Conservation (phyloP, 1,140 invertebrate genomes). For the Diachasmimorpha longicaudata region DNA sequence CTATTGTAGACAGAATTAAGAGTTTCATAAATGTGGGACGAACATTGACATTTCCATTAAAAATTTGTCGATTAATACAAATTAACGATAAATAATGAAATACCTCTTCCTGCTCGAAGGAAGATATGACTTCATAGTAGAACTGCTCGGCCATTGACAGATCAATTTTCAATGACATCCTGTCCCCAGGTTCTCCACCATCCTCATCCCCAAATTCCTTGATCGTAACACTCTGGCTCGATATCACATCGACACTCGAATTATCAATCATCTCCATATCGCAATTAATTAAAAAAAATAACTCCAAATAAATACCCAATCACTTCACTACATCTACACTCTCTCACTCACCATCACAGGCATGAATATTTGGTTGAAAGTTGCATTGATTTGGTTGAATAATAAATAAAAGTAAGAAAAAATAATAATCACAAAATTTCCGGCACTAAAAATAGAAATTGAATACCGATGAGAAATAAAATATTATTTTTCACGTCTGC, state of each 20-base stretch:
- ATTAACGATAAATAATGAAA: slow-evolving; percentile 8
- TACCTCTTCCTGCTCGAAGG: slow-evolving; percentile 57
- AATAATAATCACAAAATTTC: background rate
- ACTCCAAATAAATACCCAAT: background rate
- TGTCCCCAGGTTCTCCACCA: slow-evolving; percentile 38
- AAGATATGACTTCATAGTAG: slow-evolving; percentile 61
- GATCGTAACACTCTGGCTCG: slow-evolving; percentile 51
- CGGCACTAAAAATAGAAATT: background rate
- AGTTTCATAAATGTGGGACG: too few relatives aligned
- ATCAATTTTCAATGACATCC: slow-evolving; percentile 52
- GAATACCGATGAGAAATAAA: background rate
- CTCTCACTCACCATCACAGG: background rate
- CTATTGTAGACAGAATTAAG: too few relatives aligned
- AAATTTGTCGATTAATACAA: too few relatives aligned
- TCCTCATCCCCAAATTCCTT: slow-evolving; percentile 53
- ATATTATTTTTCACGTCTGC: background rate
- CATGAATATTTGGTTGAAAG: background rate
- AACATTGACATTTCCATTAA: too few relatives aligned
- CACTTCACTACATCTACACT: background rate
- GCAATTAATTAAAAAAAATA: background rate
- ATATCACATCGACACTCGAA: slow-evolving; percentile 56
- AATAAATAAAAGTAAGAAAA: slow-evolving; percentile 7
- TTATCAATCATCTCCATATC: slow-evolving; percentile 56
- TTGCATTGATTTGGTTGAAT: background rate
- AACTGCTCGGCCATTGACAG: slow-evolving; percentile 58